Evolutionary conservation across 2,888 invertebrate species (phyloP).

Genomic region (Thera obeliscata): DNA sequence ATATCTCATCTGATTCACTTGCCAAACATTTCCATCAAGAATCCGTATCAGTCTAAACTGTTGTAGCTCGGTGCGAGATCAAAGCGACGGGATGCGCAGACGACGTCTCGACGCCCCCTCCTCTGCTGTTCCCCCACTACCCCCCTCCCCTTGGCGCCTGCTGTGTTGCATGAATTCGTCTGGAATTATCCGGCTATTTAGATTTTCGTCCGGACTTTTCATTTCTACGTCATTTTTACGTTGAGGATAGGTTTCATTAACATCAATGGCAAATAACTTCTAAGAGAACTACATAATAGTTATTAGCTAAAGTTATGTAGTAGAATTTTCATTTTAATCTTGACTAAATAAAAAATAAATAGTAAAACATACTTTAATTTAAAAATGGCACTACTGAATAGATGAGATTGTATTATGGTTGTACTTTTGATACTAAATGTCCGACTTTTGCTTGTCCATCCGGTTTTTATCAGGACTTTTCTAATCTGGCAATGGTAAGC

Average conservation of each 20-base stretch:
- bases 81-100: conserved; percentile 81
- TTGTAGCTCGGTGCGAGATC: conserved; percentile 54
- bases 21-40: conserved; percentile 29
- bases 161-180: conserved; percentile 8
- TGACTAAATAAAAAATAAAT: no score
- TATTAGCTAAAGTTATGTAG: no score
- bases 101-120: conserved; percentile 68
- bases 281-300: no score
- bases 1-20: conserved; percentile 7
- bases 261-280: no score
- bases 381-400: no score
- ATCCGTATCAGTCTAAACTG: conserved; percentile 28
- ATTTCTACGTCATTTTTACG: not conserved
- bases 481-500: not conserved
- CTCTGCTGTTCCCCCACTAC: conserved; percentile 25
- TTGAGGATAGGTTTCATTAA: no score
- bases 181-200: not conserved
- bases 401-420: not conserved
- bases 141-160: conserved; percentile 45
- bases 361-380: no score
- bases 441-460: not conserved
- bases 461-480: not conserved
- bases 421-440: not conserved
- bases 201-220: not conserved
- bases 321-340: no score